Base-by-base conservation (phyloP, 2,113 vertebrate species). In the Pseudolaguvia tuberculata region DNA sequence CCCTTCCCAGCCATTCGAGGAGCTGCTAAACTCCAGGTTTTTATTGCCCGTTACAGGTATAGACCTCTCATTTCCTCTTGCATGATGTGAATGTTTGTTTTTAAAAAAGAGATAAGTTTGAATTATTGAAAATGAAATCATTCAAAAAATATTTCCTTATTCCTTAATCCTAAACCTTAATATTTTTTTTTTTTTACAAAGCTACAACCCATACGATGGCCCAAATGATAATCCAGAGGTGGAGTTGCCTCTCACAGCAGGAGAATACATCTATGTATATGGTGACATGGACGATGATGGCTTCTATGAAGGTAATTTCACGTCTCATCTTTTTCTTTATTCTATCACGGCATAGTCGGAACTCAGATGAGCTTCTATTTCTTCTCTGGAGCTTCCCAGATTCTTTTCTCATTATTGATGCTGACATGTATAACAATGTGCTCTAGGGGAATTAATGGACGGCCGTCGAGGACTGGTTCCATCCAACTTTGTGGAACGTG, bases 241-340 rank as follows among this genome's bases (percentile, higher is more conserved):
- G 55, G 97, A 99, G 85, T 92, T 99, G 8, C 97, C 97, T 0
- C 91, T 99, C 69, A 98, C 94, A 8, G 97, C 97, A 39, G 97
- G 97, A 70, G 96, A 99, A 73, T 99, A 99, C 77, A 96, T 99
- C 86, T 99, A 99, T 35, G 84, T 99, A 78, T 98, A 95, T 27
- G 97, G 97, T 77, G 92, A 93, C 84, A 96, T 98, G 96, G 97
- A 99, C 67, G 96, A 99, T 73, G 97, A 99, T 55, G 95, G 97
- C 82, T 99, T 99, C 88, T 99, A 94, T 88, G 97, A 99, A 95
- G 97, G 97, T 97, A 74, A 61, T 77, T n/a, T 65, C 23, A 47
- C 31, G 21, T 29, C 20, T 31, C 4, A 2, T 0, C 0, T 15
- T 62, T 61, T 17, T 25, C 18, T 7, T 27, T 20, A 58, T n/a